phyloP scores from a whole-genome alignment of 2,888 invertebrate species.

The Torymus aiolomorphi region DNA sequence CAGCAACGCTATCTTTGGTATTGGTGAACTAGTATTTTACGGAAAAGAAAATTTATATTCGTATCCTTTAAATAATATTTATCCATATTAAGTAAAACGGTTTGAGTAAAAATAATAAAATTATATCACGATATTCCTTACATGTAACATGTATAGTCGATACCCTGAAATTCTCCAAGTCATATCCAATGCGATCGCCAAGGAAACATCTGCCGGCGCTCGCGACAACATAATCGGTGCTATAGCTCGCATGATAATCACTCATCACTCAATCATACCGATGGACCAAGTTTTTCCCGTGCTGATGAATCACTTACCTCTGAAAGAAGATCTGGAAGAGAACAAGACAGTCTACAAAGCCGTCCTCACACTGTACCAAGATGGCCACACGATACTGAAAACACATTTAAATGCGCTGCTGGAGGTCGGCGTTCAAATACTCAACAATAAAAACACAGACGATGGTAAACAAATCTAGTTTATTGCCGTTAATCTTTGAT shows the following conservation, averaged over 20 bases:
- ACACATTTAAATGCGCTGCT: constrained; percentile 78
- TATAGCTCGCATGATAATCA: constrained; percentile 83
- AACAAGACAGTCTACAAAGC: constrained; percentile 83
- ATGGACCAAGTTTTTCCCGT: constrained; percentile 85
- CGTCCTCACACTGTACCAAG: constrained; percentile 80
- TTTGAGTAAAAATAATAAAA: not conserved
- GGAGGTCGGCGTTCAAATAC: constrained; percentile 78
- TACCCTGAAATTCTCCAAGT: constrained; percentile 82
- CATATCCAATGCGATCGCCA: constrained; percentile 81
- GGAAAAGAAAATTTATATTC: constrained; percentile 80
- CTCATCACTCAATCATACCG: constrained; percentile 81
- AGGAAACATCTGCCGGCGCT: constrained; percentile 81
- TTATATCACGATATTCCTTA: constrained; percentile 22
- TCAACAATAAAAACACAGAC: constrained; percentile 78
- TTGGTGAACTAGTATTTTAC: constrained; percentile 84
- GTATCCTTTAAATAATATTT: constrained; percentile 75
- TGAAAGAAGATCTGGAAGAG: constrained; percentile 86
- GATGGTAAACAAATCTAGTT: constrained; percentile 74
- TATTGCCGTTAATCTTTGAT: too few relatives aligned
- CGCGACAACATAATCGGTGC: constrained; percentile 89
- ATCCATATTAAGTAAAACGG: too few relatives aligned
- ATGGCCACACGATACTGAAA: constrained; percentile 78
- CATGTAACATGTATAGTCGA: constrained; percentile 74
- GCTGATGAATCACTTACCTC: constrained; percentile 83
- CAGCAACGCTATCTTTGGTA: constrained; percentile 86